phyloP scores from a whole-genome alignment of 2,797 vertebrate species.

The Odontamblyopus rebecca region DNA sequence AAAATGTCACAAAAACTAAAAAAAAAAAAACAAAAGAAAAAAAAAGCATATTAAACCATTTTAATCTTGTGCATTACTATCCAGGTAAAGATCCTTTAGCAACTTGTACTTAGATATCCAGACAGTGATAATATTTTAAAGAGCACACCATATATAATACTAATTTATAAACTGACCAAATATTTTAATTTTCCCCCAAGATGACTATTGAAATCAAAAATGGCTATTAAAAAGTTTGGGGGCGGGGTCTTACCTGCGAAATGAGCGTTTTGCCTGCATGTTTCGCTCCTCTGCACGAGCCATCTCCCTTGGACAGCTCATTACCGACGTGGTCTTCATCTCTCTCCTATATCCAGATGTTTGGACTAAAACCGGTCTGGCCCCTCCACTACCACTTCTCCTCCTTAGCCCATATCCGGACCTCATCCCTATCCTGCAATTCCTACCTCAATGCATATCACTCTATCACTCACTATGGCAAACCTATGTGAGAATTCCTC shows the following conservation, averaged over 20 bases:
- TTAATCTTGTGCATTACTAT: background rate
- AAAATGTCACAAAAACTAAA: background rate
- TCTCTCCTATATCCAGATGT: slow-evolving; percentile 15
- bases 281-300: slow-evolving; percentile 54
- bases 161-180: background rate
- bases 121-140: background rate
- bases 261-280: slow-evolving; percentile 34
- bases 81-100: background rate
- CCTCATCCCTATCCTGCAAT: slow-evolving; percentile 48
- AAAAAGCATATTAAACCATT: background rate
- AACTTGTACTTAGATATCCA: background rate
- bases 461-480: slow-evolving; percentile 4
- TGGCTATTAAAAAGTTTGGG: slow-evolving; percentile 24
- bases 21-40: background rate
- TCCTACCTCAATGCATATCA: background rate
- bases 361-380: slow-evolving; percentile 12
- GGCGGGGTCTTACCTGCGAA: slow-evolving; percentile 58
- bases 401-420: slow-evolving; percentile 32
- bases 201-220: background rate
- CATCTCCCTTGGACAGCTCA: slow-evolving; percentile 58
- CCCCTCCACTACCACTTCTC: slow-evolving; percentile 26
- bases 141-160: background rate
- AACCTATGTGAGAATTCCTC: slow-evolving; percentile 24
- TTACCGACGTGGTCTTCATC: slow-evolving; percentile 32
- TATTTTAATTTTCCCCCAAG: background rate